Conservation (phyloP, 2,888 invertebrate species). For the Pimpla rufipes region DNA sequence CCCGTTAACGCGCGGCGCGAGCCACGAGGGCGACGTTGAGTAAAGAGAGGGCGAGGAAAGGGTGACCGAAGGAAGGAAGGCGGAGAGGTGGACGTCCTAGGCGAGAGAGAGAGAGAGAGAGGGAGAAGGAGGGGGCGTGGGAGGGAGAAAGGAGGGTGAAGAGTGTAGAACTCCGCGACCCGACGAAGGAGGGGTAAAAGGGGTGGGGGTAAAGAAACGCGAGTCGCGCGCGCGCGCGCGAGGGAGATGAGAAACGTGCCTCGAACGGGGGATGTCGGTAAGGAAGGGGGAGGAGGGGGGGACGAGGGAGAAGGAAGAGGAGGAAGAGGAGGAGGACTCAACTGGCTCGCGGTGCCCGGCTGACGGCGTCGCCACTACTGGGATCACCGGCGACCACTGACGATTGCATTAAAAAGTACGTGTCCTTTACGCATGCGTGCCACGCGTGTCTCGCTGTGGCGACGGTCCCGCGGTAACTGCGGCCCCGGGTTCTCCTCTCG, state of each 20-base stretch:
- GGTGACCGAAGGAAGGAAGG: conserved; percentile 46
- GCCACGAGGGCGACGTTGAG: conserved; percentile 67
- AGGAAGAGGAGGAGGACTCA: conserved; percentile 57
- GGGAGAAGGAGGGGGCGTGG: conserved; percentile 14
- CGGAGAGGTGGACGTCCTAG: conserved; percentile 37
- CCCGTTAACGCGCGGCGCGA: conserved; percentile 72
- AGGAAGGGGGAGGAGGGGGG: neutral
- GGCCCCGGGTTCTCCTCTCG: conserved; percentile 68
- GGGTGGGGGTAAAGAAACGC: conserved; percentile 29
- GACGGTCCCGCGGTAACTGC: conserved; percentile 85
- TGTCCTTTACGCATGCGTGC: conserved; percentile 76
- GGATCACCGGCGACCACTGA: conserved; percentile 38
- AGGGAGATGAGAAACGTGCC: neutral
- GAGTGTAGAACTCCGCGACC: neutral
- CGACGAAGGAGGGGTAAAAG: conserved; percentile 7
- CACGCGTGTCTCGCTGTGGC: conserved; percentile 83
- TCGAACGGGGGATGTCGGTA: neutral
- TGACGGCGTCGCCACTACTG: conserved; percentile 46
- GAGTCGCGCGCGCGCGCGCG: neutral
- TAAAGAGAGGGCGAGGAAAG: conserved; percentile 24
- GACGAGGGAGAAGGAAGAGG: conserved; percentile 7
- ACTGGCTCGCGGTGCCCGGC: conserved; percentile 73
- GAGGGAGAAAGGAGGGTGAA: conserved; percentile 34
- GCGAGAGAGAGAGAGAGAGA: conserved; percentile 5
- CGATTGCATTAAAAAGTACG: conserved; percentile 28